These are phyloP conservation scores for Callimorpha dominula DNA, from an alignment of 2,888 invertebrate genomes.

Conservation along the genomic window DNA sequence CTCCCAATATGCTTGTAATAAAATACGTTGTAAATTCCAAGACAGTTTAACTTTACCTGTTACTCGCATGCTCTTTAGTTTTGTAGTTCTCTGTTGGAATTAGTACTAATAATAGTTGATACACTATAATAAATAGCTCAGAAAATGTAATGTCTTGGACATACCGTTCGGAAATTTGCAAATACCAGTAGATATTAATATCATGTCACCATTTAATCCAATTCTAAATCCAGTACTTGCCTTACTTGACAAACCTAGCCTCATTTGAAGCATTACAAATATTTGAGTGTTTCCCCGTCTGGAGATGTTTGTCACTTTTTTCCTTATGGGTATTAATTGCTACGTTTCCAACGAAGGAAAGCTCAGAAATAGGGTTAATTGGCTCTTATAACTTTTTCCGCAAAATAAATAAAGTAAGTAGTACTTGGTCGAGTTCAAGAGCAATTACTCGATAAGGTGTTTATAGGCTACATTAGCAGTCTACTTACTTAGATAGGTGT, in stretches of 20 bases:
- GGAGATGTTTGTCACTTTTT: conserved; percentile 35
- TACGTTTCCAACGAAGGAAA: conserved; percentile 50
- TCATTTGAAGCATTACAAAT: conserved; percentile 36
- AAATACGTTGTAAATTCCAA: too few species aligned
- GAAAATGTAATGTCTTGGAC: too few species aligned
- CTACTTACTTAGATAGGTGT: conserved; percentile 7
- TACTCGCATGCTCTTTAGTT: too few species aligned
- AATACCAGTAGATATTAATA: not conserved
- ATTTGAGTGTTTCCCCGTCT: conserved; percentile 33
- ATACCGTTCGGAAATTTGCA: too few species aligned
- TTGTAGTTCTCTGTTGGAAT: too few species aligned
- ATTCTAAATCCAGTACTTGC: not conserved
- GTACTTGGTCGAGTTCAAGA: conserved; percentile 1
- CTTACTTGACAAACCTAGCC: conserved; percentile 29
- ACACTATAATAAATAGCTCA: too few species aligned
- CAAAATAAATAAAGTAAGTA: conserved; percentile 11
- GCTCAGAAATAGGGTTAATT: conserved; percentile 28
- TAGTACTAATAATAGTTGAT: too few species aligned
- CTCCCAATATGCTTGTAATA: too few species aligned
- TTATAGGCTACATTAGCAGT: not conserved
- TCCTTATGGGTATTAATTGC: conserved; percentile 56
- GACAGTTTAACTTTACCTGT: too few species aligned
- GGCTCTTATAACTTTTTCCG: conserved; percentile 3
- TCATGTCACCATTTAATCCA: not conserved
- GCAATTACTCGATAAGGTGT: conserved; percentile 10